phyloP scores from a whole-genome alignment of 2,888 invertebrate species.

The Buathra laborator region DNA sequence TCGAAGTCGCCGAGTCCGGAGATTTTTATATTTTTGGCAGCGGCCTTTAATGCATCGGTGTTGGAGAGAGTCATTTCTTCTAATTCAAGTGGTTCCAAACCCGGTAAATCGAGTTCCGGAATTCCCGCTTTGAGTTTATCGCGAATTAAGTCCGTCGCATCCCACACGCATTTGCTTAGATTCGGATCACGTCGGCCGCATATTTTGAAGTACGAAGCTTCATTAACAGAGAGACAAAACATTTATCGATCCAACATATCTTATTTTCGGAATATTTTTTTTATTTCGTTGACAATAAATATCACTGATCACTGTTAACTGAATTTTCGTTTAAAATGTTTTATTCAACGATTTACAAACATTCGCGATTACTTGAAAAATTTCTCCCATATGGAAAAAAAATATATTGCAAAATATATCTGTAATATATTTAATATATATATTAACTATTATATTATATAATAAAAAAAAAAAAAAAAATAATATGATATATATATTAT shows the following conservation, averaged over 20 bases:
- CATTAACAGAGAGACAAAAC: background rate
- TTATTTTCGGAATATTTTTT: background rate
- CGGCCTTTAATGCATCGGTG: constrained; percentile 55
- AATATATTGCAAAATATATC: too few relatives aligned
- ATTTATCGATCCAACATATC: background rate
- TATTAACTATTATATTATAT: too few relatives aligned
- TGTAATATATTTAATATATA: too few relatives aligned
- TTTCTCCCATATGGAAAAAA: too few relatives aligned
- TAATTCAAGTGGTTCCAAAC: constrained; percentile 67
- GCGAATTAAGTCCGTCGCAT: constrained; percentile 56
- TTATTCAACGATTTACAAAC: too few relatives aligned
- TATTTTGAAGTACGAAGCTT: constrained; percentile 67
- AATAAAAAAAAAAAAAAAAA: too few relatives aligned
- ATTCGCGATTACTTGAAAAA: too few relatives aligned
- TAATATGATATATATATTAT: too few relatives aligned
- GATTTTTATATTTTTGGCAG: constrained; percentile 65
- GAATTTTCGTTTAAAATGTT: too few relatives aligned
- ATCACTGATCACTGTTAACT: too few relatives aligned
- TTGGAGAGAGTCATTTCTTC: constrained; percentile 64
- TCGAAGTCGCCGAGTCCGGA: constrained; percentile 65
- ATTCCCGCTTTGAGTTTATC: constrained; percentile 65
- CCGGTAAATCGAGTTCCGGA: constrained; percentile 70
- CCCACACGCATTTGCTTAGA: constrained; percentile 61
- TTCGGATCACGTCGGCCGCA: constrained; percentile 69
- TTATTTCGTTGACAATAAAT: background rate